Conservation (phyloP, 1,140 invertebrate species). For the Leptopilina clavipes region DNA sequence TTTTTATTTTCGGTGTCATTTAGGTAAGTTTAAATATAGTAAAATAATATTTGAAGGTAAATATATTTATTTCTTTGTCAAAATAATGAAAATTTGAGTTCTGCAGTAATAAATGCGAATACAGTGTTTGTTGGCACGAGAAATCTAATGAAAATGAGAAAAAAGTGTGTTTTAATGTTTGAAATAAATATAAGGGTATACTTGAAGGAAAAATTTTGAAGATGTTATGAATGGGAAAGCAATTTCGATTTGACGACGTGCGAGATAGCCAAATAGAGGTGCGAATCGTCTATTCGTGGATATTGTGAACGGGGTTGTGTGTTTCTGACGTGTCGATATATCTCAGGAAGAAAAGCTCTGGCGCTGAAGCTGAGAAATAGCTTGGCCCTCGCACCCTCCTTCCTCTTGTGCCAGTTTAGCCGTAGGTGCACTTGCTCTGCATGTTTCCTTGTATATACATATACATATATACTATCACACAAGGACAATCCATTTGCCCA, state of each 20-base stretch:
- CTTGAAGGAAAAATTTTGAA: background rate
- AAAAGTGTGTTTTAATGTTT: too few species aligned
- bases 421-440: constrained; percentile 6
- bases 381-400: constrained; percentile 51
- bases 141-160: too few species aligned
- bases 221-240: background rate
- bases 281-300: constrained; percentile 58
- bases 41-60: too few species aligned
- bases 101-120: too few species aligned
- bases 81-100: too few species aligned
- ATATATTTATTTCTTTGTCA: too few species aligned
- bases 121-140: too few species aligned
- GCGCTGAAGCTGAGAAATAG: constrained; percentile 74
- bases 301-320: constrained; percentile 70
- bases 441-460: background rate
- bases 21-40: too few species aligned
- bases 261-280: constrained; percentile 56
- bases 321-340: constrained; percentile 73
- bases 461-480: background rate
- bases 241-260: constrained; percentile 43
- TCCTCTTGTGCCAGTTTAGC: constrained; percentile 24
- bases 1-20: too few species aligned
- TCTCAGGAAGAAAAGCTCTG: constrained; percentile 73
- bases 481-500: constrained; percentile 20
- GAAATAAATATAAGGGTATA: background rate